Conservation (phyloP, 2,888 invertebrate species). For the Sesia bembeciformis region DNA sequence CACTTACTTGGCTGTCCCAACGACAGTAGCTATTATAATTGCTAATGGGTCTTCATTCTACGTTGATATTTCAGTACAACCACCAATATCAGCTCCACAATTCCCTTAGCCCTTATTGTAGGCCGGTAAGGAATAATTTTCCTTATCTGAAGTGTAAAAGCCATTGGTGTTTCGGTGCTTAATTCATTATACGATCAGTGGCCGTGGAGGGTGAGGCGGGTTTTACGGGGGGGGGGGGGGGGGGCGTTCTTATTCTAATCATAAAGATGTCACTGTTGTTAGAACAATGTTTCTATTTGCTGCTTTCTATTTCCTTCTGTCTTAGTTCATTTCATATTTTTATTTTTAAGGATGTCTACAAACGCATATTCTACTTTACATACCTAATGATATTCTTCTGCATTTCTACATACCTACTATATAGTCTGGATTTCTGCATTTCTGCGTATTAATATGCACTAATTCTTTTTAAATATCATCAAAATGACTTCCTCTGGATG, state of each 20-base stretch:
- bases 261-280: constrained; percentile 12
- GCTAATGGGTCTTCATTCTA: constrained; percentile 43
- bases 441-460: no score
- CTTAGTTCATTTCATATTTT: no score
- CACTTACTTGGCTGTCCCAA: constrained; percentile 28
- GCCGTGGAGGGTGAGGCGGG: constrained; percentile 6
- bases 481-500: no score
- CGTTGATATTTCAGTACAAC: constrained; percentile 31
- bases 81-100: background rate
- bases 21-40: constrained; percentile 57
- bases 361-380: no score
- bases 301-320: no score
- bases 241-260: constrained; percentile 12
- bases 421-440: no score
- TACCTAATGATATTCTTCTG: no score
- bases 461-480: no score
- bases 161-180: constrained; percentile 3
- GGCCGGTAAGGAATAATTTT: background rate
- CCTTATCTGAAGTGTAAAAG: background rate
- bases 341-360: no score
- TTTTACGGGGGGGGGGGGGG: constrained; percentile 4
- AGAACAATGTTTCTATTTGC: no score
- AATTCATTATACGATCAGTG: constrained; percentile 18
- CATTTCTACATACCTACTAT: no score
- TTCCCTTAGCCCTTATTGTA: no score